A percentile compares a stretch with the other conserved stretches of the same genome.
Evolutionary conservation across 2,113 vertebrate genomes (phyloP).

Genomic region (Syngnathoides biaculeatus): DNA sequence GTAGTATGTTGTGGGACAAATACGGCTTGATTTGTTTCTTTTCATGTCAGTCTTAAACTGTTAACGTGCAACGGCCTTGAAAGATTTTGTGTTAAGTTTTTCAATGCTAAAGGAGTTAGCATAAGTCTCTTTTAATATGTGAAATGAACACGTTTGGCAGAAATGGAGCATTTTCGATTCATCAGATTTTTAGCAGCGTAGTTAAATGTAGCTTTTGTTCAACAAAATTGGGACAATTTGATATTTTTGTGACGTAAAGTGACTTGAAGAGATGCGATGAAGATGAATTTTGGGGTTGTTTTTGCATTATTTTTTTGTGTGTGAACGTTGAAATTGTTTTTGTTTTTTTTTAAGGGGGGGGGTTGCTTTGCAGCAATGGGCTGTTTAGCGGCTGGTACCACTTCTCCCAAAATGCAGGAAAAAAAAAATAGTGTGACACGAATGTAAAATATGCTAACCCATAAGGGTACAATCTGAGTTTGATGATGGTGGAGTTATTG

Average conservation of each 20-base stretch:
- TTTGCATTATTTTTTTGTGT: conserved; percentile 5
- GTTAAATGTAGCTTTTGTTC: background rate
- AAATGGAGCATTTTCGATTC: background rate
- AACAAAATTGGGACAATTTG: background rate
- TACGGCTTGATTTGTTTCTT: background rate
- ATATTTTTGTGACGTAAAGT: conserved; percentile 8
- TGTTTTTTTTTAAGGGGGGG: no score
- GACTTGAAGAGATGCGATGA: background rate
- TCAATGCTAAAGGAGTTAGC: background rate
- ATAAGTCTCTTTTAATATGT: background rate
- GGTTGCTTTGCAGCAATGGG: background rate
- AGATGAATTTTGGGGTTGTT: background rate
- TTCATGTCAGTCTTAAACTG: background rate
- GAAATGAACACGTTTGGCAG: background rate
- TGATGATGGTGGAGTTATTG: no score
- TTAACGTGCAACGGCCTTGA: background rate
- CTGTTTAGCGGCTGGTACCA: conserved; percentile 67
- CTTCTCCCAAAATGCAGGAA: conserved; percentile 10
- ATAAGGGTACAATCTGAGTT: no score
- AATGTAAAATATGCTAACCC: no score
- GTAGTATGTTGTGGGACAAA: no score
- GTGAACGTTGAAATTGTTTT: conserved; percentile 14
- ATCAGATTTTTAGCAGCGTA: background rate
- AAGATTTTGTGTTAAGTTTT: background rate
- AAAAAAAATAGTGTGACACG: no score